Evolutionary conservation across 2,797 vertebrate species (phyloP).

Genomic region (Channallabes apus): DNA sequence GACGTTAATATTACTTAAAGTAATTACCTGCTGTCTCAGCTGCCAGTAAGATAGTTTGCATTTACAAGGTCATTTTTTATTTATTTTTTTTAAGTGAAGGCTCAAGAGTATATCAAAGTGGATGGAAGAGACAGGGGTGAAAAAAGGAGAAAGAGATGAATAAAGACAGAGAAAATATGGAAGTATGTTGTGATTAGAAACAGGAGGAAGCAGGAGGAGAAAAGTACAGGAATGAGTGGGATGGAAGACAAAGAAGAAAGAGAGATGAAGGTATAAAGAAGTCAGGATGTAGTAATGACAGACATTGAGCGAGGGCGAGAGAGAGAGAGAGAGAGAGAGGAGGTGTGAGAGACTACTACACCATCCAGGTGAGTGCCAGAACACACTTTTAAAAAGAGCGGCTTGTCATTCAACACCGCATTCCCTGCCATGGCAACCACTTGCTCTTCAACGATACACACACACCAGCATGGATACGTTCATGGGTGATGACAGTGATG

Average conservation of each 20-base stretch:
- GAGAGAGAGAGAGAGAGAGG: not conserved
- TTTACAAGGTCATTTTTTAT: not conserved
- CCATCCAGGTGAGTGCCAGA: slow-evolving; percentile 25
- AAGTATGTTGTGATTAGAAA: not conserved
- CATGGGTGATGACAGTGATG: slow-evolving; percentile 65
- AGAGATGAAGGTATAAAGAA: not conserved
- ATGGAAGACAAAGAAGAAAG: not conserved
- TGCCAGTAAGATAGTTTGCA: not conserved
- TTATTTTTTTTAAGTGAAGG: not conserved
- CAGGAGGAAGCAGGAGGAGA: not conserved
- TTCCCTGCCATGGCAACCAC: slow-evolving; percentile 31
- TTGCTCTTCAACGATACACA: slow-evolving; percentile 57
- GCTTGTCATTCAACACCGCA: slow-evolving; percentile 20
- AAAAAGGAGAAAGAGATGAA: not conserved
- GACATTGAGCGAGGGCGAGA: not conserved
- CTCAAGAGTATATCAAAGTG: not conserved
- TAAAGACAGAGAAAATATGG: not conserved
- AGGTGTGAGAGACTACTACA: too few species aligned
- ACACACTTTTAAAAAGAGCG: slow-evolving; percentile 16
- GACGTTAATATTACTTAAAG: not conserved
- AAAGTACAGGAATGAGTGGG: not conserved
- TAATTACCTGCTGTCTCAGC: not conserved
- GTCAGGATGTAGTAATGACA: not conserved
- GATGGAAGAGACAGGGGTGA: not conserved
- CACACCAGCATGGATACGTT: slow-evolving; percentile 69